Conservation (phyloP, 2,113 vertebrate species). For the Epinephelus lanceolatus region DNA sequence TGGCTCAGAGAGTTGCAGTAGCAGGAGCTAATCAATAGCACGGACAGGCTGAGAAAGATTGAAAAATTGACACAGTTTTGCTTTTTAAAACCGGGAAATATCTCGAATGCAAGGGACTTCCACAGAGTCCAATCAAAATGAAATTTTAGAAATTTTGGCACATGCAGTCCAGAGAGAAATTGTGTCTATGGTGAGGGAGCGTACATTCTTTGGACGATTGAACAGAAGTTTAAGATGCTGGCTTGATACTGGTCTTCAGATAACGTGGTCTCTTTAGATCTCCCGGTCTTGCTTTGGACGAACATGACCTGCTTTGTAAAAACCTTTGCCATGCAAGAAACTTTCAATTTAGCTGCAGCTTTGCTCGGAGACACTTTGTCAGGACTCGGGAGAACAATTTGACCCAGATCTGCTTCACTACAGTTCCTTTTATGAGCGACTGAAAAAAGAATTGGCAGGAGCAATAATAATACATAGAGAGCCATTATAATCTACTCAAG, state of each 20-base stretch:
- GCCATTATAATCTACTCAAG: conserved; percentile 21
- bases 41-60: too few species aligned
- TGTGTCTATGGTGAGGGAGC: too few species aligned
- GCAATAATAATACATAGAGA: conserved; percentile 12
- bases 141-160: too few species aligned
- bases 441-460: conserved; percentile 15
- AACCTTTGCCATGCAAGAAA: conserved; percentile 2
- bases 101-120: too few species aligned
- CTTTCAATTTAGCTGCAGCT: conserved; percentile 26
- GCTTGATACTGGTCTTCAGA: not conserved
- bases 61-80: too few species aligned
- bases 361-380: conserved; percentile 27
- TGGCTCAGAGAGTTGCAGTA: too few species aligned
- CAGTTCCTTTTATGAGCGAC: conserved; percentile 35
- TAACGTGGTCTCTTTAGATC: not conserved
- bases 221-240: not conserved
- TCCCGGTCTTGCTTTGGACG: not conserved
- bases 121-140: too few species aligned
- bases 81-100: too few species aligned
- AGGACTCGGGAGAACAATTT: conserved; percentile 21
- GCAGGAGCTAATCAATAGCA: too few species aligned
- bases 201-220: too few species aligned
- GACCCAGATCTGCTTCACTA: conserved; percentile 6
- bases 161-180: too few species aligned
- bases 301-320: not conserved